These are phyloP conservation scores for Tenthredo scrophulariae DNA, from an alignment of 2,888 invertebrate species.

Conservation along the genomic window DNA sequence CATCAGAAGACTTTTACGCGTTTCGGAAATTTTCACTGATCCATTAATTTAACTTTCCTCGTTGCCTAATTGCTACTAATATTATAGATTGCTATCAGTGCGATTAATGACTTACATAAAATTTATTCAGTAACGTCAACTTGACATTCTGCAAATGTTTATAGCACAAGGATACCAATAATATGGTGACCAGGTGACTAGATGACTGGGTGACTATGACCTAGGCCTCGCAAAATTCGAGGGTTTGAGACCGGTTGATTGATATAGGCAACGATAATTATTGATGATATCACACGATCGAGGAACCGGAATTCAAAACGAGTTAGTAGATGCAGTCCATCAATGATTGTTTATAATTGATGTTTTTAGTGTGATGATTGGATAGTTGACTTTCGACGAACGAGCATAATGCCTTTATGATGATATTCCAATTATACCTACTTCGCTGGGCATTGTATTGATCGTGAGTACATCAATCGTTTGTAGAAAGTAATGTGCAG, in stretches of 20 bases:
- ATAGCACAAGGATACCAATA: slow-evolving; percentile 30
- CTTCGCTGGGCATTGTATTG: background rate
- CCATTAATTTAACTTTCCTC: slow-evolving; percentile 1
- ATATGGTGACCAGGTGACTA: background rate
- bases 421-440: slow-evolving; percentile 2
- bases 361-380: background rate
- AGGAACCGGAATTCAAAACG: background rate
- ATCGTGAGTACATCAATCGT: slow-evolving; percentile 7
- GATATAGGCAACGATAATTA: background rate
- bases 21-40: slow-evolving; percentile 30
- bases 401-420: background rate
- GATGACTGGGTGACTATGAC: background rate
- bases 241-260: background rate
- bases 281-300: background rate
- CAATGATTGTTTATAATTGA: background rate
- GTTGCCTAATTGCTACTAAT: background rate
- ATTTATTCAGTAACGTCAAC: background rate
- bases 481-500: background rate
- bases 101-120: background rate
- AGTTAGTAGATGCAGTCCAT: background rate
- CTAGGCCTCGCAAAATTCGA: slow-evolving; percentile 10
- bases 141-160: slow-evolving; percentile 34
- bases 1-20: slow-evolving; percentile 7
- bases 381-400: background rate
- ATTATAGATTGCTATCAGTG: background rate